Evolutionary conservation across 2,113 vertebrate genomes (phyloP).

Genomic region (Monopterus albus): DNA sequence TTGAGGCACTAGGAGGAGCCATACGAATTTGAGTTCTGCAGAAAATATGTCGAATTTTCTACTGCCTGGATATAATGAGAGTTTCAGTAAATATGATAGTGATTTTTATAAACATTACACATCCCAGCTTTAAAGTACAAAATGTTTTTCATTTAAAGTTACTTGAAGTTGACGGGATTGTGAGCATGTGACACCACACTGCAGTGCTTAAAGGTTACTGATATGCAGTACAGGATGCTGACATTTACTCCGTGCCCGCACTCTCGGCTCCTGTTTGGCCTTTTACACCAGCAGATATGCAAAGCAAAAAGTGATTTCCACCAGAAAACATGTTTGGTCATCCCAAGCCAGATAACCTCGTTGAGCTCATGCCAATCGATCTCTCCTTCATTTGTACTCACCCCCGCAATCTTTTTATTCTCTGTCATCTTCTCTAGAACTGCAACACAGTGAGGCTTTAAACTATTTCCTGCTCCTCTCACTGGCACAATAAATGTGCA

Average conservation of each 20-base stretch:
- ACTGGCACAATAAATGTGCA: not conserved
- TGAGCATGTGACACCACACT: too few species aligned
- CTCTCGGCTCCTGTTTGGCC: constrained; percentile 49
- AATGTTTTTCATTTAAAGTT: too few species aligned
- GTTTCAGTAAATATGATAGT: too few species aligned
- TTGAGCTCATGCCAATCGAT: constrained; percentile 6
- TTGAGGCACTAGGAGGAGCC: too few species aligned
- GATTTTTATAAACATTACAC: too few species aligned
- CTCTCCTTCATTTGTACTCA: constrained; percentile 24
- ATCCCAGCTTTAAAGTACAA: too few species aligned
- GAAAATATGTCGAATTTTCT: too few species aligned
- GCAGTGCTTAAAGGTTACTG: constrained; percentile 48
- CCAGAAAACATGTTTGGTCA: constrained; percentile 53
- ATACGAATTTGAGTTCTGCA: too few species aligned
- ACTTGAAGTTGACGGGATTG: too few species aligned
- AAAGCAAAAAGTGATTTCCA: constrained; percentile 44
- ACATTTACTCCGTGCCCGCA: constrained; percentile 51
- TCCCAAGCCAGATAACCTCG: constrained; percentile 45
- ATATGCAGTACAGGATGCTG: constrained; percentile 55
- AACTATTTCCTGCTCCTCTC: not conserved
- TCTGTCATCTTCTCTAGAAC: constrained; percentile 4
- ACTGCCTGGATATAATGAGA: too few species aligned
- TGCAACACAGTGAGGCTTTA: not conserved
- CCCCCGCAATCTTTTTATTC: not conserved
- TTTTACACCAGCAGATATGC: constrained; percentile 52